phyloP scores from a whole-genome alignment of 2,888 invertebrate genomes.

The Myathropa florea region DNA sequence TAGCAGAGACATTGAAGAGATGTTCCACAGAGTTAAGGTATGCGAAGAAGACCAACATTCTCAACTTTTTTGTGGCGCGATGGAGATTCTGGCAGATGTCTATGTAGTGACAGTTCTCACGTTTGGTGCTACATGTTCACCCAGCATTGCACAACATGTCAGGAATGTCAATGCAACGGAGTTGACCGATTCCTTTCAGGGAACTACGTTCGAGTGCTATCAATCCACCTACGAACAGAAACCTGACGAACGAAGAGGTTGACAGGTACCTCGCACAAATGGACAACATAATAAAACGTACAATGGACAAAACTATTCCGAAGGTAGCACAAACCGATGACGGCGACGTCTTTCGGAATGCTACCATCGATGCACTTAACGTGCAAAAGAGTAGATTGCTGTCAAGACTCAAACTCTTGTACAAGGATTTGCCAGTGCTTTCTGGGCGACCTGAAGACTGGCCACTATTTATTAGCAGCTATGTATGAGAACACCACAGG shows the following conservation, averaged over 20 bases:
- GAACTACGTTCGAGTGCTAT: constrained; percentile 64
- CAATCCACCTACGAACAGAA: no score
- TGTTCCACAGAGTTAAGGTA: constrained; percentile 74
- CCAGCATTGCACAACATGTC: constrained; percentile 67
- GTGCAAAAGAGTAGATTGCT: constrained; percentile 2
- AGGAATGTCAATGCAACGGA: constrained; percentile 67
- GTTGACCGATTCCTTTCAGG: constrained; percentile 64
- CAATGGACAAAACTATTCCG: no score
- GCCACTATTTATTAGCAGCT: constrained; percentile 56
- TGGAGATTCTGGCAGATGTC: constrained; percentile 72
- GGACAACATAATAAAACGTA: no score
- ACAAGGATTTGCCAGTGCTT: constrained; percentile 56
- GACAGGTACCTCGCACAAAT: no score
- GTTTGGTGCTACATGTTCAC: constrained; percentile 72
- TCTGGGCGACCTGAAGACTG: constrained; percentile 55
- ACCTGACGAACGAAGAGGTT: constrained; percentile 73
- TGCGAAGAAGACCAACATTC: constrained; percentile 65
- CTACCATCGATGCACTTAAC: no score
- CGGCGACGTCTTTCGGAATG: no score
- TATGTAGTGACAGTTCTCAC: constrained; percentile 71
- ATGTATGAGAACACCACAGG: constrained; percentile 52
- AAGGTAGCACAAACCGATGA: no score
- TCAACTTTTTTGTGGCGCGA: constrained; percentile 74
- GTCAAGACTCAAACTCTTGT: no score
- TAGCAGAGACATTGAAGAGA: constrained; percentile 73